Percentiles rank a stretch among this genome's conserved stretches.
phyloP scores from a whole-genome alignment of 2,113 vertebrate species.

The Antennarius striatus region DNA sequence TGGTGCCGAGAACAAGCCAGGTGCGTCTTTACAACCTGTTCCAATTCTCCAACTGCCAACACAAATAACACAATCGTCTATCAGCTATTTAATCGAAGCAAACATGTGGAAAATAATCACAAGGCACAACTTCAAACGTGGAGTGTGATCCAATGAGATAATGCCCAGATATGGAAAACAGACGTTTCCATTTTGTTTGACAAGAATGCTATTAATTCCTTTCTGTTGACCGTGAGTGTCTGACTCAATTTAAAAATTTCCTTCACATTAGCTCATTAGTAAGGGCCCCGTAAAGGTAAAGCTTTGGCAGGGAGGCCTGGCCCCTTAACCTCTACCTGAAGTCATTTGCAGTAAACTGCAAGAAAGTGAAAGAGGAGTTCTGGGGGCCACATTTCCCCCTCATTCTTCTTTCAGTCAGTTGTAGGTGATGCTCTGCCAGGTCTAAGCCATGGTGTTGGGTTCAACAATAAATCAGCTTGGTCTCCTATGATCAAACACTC shows the following conservation, averaged over 20 bases:
- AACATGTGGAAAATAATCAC: constrained; percentile 50
- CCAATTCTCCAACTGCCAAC: constrained; percentile 73
- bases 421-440: constrained; percentile 58
- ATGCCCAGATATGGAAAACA: constrained; percentile 63
- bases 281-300: constrained; percentile 37
- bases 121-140: constrained; percentile 36
- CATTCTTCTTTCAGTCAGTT: constrained; percentile 33
- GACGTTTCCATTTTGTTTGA: constrained; percentile 50
- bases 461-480: constrained; percentile 66
- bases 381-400: constrained; percentile 22
- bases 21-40: constrained; percentile 80
- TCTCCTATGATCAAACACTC: constrained; percentile 66
- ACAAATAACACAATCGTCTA: constrained; percentile 41
- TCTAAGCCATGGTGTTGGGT: constrained; percentile 60
- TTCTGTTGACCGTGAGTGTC: constrained; percentile 29
- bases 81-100: constrained; percentile 44
- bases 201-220: constrained; percentile 52
- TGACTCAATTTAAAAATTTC: constrained; percentile 47
- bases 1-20: constrained; percentile 72
- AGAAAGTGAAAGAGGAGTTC: constrained; percentile 23
- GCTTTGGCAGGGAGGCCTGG: constrained; percentile 19
- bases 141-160: constrained; percentile 53
- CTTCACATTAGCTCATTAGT: constrained; percentile 48
- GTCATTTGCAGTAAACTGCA: constrained; percentile 28
- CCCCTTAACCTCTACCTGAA: constrained; percentile 37